phyloP scores from a whole-genome alignment of 2,113 vertebrate species.

The Opisthocomus hoazin region DNA sequence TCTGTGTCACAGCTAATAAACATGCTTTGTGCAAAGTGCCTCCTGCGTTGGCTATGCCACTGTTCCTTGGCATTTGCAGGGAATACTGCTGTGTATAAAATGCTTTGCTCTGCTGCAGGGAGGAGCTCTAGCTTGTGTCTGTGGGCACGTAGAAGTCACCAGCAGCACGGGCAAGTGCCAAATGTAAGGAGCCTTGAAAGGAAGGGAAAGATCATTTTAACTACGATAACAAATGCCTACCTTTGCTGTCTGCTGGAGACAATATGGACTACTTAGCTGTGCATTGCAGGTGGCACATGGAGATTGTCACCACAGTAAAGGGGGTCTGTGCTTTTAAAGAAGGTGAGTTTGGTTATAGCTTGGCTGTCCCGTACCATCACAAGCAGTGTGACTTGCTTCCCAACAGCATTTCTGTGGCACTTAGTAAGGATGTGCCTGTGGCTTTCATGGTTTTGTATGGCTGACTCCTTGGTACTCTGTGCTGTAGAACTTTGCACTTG shows the following conservation, averaged over 20 bases:
- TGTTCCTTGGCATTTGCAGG: not conserved
- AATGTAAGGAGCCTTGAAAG: not conserved
- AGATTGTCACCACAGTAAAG: not conserved
- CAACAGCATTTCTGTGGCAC: not conserved
- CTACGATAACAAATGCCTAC: not conserved
- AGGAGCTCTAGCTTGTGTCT: not conserved
- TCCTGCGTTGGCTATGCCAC: not conserved
- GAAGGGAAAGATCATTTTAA: not conserved
- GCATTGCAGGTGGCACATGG: not conserved
- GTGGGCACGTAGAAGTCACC: not conserved
- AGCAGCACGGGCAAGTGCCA: not conserved
- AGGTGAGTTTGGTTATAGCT: not conserved
- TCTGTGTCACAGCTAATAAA: slow-evolving; percentile 47
- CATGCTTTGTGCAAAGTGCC: not conserved
- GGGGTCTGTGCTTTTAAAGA: not conserved
- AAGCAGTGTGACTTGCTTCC: not conserved
- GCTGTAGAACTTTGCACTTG: not conserved
- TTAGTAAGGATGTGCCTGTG: not conserved
- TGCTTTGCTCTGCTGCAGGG: not conserved
- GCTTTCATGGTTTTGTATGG: not conserved
- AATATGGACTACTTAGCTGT: not conserved
- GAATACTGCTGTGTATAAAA: not conserved
- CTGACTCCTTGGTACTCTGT: not conserved
- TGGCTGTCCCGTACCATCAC: not conserved
- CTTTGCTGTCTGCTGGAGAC: slow-evolving; percentile 1